Evolutionary conservation across 2,888 invertebrate species (phyloP).

Genomic region (Sepioteuthis lessoniana): DNA sequence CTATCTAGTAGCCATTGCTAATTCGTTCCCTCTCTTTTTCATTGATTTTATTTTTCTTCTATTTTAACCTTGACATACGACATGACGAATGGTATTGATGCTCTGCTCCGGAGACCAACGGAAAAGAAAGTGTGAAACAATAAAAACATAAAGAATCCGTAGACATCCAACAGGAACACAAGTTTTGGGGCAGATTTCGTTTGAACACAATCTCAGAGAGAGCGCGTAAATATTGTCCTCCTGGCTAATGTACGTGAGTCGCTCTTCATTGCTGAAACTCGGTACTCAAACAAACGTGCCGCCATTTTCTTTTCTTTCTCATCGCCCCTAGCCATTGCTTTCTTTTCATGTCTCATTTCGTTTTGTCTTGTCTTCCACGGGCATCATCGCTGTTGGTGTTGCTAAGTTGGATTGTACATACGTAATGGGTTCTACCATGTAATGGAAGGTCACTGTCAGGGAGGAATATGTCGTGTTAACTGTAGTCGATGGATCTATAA

Average conservation of each 20-base stretch:
- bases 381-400: neutral
- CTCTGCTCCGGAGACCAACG: too few species aligned
- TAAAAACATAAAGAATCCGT: neutral
- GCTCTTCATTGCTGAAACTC: neutral
- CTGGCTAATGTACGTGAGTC: conserved; percentile 11
- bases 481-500: neutral
- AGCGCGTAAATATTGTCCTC: neutral
- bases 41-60: neutral
- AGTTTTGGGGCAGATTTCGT: conserved; percentile 5
- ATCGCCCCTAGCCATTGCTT: neutral
- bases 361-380: conserved; percentile 10
- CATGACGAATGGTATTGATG: neutral
- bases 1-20: neutral
- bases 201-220: neutral
- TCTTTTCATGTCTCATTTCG: conserved; percentile 9
- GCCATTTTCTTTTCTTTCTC: neutral
- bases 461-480: neutral
- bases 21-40: neutral
- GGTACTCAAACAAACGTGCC: neutral
- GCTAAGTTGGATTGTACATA: conserved; percentile 10
- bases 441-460: neutral
- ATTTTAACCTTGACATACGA: neutral
- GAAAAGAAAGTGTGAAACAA: neutral
- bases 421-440: neutral
- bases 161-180: too few species aligned